Base-by-base conservation (phyloP, 1,140 invertebrate genomes). In the Chrysomallon squamiferum region DNA sequence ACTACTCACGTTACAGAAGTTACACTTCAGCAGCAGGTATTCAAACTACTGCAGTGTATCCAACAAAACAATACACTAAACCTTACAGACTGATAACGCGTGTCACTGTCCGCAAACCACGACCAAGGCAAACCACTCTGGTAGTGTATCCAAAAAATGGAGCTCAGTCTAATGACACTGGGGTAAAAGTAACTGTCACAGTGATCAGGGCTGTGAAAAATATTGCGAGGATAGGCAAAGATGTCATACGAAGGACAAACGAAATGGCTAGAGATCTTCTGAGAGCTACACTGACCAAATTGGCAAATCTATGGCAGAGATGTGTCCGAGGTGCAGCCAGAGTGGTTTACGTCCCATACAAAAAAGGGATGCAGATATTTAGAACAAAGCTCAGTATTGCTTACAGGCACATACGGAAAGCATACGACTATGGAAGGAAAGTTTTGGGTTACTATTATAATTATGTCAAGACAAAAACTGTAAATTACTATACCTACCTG, bases 401-500 rank as follows among this genome's bases (percentile, higher is more conserved):
- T 18, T 71, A 67, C 58, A 64, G 30, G 32, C 54, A 67, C 59
- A 65, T 71, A 41, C 61, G 52, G 20, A 64, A 61, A 22, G 65
- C 69, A 35, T 68, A 71, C 35, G 65, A 67, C n/a, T 71, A 71
- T 57, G 69, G 69, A 38, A 56, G 38, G 18, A 58, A 41, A 20
- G 59, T 62, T 11, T 43, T 67, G 18, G 32, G 38, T 27, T 58
- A 49, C 9, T 45, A 58, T 5, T 62, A 62, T 41, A 41, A 45
- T 4, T 13, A 32, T 33, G 54, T 56, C 7, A 54, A 60, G 61
- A n/a, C 20, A 18, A 54, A 58, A 50, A 18, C 62, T 18, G 30
- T 41, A 29, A 56, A 45, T 49, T 62, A 62, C 38, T 62, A 62
- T 52, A 56, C 54, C 38, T 33, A 66, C 11, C 65, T 66, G 4